These are phyloP conservation scores for Dendropsophus ebraccatus DNA, from an alignment of 2,113 vertebrate species.

Conservation along the genomic window DNA sequence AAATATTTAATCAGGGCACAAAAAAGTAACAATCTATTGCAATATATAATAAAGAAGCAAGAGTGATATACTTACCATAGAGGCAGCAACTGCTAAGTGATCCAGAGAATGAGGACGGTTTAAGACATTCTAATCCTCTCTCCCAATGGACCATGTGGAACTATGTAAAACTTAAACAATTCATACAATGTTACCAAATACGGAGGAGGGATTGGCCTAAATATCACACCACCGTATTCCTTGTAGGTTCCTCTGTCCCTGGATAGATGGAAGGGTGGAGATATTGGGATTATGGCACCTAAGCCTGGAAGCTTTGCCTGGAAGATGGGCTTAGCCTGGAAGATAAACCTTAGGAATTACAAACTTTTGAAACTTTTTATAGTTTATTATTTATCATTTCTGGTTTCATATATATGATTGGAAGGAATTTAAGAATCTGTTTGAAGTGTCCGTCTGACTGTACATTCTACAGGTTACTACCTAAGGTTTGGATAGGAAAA, in stretches of 20 bases:
- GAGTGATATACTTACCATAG: not conserved
- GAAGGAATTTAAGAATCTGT: not conserved
- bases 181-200: no score
- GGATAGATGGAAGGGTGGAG: not conserved
- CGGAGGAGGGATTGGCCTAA: not conserved
- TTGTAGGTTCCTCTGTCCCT: not conserved
- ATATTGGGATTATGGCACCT: not conserved
- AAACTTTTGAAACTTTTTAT: not conserved
- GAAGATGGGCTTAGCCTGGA: no score
- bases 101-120: not conserved
- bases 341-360: no score
- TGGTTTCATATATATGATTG: not conserved
- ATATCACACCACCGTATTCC: no score
- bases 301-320: not conserved
- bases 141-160: not conserved
- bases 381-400: not conserved
- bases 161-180: not conserved
- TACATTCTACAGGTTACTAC: not conserved
- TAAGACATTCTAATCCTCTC: not conserved
- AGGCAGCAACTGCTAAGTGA: not conserved
- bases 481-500: conserved; percentile 2
- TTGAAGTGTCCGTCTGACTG: not conserved
- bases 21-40: no score
- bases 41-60: not conserved
- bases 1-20: no score